Evolutionary conservation across 92 coral and sea anemone genomes (phyloP), one percentile per base, ranked within the genome.

Genomic region (Zoanthus sociatus): DNA sequence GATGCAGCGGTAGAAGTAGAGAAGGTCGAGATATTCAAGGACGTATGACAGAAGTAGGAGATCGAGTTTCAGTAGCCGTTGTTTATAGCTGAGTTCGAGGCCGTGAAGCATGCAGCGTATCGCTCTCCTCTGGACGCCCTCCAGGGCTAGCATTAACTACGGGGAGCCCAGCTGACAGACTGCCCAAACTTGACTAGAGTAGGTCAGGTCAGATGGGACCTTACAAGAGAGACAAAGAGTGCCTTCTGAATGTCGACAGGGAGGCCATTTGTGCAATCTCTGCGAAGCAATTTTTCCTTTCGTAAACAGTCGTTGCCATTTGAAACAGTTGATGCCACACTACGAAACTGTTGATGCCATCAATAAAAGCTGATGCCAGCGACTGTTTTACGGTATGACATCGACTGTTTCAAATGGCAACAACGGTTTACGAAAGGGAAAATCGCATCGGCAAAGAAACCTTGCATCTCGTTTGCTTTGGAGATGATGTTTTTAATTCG

Each of bases 21-120:
- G 30, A 46, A 79, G 72, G 58, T 56, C 73, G 58, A 79, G 73
- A 50, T 79, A 79, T 58, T 79, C 85, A 32, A 79, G 53, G 85
- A 56, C 56, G 20, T 31, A 79, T 44, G 68, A 79, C 20, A 79
- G 73, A 32, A 54, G 17, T n/a, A 79, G 68, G 32, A 79, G 51
- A 73, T 79, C 63, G 3, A 79, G 85, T 79, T 26, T 26, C 26
- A 26, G 26, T 26, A 26, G 26, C 26, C 26, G 26, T 26, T 26
- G 26, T 26, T 26, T 55, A 50, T 51, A 79, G 72, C 58, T 71
- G 17, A 79, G 85, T n/a, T 79, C 50, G 7, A 68, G 73, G 8
- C 20, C 31, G 20, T 68, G 73, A 10, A 68, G 7, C 73, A 68
- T 68, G 20, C 7, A 68, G 31, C 73, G 31, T 9, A 33, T 68